phyloP scores from a whole-genome alignment of 2,797 vertebrate genomes.

The Diglossa cyanea region DNA sequence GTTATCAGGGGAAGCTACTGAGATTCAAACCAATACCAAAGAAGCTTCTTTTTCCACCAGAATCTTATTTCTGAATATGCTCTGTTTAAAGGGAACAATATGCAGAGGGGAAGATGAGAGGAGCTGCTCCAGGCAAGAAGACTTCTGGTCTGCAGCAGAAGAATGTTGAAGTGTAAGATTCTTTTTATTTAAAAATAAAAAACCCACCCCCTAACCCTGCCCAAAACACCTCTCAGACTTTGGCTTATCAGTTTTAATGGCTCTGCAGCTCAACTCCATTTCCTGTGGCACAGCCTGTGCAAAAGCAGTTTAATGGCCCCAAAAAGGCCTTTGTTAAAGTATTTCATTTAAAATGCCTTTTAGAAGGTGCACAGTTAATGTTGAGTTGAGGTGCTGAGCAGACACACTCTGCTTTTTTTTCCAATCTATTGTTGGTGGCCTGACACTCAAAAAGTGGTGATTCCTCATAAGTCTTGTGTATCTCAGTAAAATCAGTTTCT shows the following conservation, averaged over 20 bases:
- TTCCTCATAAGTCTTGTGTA: accelerated
- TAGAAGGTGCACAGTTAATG: not conserved
- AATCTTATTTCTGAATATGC: not conserved
- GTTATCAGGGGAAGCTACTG: not conserved
- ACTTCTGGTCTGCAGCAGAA: conserved; percentile 94
- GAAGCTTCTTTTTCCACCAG: not conserved
- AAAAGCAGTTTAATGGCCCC: not conserved
- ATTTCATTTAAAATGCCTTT: not conserved
- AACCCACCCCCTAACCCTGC: not conserved
- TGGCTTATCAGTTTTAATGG: not conserved
- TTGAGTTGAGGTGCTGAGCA: not conserved
- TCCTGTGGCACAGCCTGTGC: not conserved
- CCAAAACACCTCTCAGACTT: not conserved
- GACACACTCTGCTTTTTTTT: not conserved
- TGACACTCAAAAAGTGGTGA: not conserved
- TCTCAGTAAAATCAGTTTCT: not conserved
- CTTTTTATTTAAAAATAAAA: not conserved
- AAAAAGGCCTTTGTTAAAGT: not conserved
- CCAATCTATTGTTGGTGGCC: not conserved
- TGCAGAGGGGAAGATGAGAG: conserved; percentile 98
- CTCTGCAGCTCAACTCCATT: not conserved
- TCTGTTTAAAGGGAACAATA: conserved; percentile 87
- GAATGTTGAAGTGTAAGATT: conserved; percentile 92
- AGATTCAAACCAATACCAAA: not conserved
- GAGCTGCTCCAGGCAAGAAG: conserved; percentile 94